Percentiles rank a stretch among this genome's conserved stretches.
Conservation (phyloP, 2,797 vertebrate species). For the Cyclura pinguis region DNA sequence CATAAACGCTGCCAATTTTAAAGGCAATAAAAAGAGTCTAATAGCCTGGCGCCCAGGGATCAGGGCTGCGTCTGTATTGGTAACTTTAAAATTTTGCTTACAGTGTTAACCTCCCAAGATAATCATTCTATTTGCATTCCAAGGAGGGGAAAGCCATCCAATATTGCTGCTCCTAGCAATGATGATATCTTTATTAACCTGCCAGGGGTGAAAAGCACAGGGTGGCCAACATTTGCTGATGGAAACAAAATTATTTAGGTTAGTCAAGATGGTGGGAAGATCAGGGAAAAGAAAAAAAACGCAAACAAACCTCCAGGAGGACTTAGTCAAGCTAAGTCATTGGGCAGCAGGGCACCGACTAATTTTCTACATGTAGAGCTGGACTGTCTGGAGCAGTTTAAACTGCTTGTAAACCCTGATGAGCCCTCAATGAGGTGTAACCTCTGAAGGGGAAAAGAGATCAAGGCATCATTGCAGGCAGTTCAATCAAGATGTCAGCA, state of each 20-base stretch:
- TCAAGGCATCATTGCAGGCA: slow-evolving; percentile 32
- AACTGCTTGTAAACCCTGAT: slow-evolving; percentile 43
- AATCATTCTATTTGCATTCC: slow-evolving; percentile 61
- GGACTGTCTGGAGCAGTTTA: slow-evolving; percentile 44
- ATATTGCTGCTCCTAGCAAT: slow-evolving; percentile 40
- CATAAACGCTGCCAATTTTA: slow-evolving; percentile 64
- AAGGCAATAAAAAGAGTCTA: slow-evolving; percentile 61
- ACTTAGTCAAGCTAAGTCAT: slow-evolving; percentile 20
- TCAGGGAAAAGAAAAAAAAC: background rate
- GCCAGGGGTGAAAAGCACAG: slow-evolving; percentile 42
- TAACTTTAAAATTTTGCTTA: slow-evolving; percentile 38
- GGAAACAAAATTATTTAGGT: slow-evolving; percentile 52
- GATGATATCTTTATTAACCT: slow-evolving; percentile 58
- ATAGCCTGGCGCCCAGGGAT: slow-evolving; percentile 48
- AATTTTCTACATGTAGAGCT: slow-evolving; percentile 31
- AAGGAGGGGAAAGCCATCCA: slow-evolving; percentile 32
- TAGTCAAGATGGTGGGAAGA: background rate
- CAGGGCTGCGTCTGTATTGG: slow-evolving; percentile 33
- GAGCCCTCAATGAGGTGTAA: slow-evolving; percentile 42
- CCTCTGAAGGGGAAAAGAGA: background rate
- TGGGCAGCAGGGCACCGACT: background rate
- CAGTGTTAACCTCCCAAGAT: slow-evolving; percentile 47
- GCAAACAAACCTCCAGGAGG: slow-evolving; percentile 26
- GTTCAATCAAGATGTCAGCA: slow-evolving; percentile 33
- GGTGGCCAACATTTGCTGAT: slow-evolving; percentile 43